Conservation (phyloP, 2,888 invertebrate genomes). For the Cistogaster globosa region DNA sequence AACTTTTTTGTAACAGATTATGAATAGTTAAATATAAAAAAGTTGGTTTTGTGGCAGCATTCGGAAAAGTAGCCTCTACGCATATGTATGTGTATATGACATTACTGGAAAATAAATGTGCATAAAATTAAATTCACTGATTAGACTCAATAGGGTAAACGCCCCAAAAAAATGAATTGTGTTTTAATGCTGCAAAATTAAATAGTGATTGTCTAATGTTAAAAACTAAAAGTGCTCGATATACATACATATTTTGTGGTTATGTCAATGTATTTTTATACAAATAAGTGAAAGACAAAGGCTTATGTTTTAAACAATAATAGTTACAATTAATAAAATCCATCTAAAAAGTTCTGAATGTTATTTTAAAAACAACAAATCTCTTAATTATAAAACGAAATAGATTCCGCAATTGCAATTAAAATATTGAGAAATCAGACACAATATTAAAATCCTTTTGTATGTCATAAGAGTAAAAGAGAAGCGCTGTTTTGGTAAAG, state of each 20-base stretch:
- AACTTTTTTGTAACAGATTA: neutral
- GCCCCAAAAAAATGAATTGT: conserved; percentile 61
- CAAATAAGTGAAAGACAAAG: conserved; percentile 30
- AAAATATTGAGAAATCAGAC: too few relatives aligned
- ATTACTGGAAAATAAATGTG: conserved; percentile 53
- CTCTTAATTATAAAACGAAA: too few relatives aligned
- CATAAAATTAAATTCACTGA: conserved; percentile 63
- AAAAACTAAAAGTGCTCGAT: conserved; percentile 14
- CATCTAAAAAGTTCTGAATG: too few relatives aligned
- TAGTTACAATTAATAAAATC: too few relatives aligned
- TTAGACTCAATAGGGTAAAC: conserved; percentile 60
- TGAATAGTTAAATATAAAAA: conserved; percentile 11
- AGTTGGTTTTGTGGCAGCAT: conserved; percentile 31
- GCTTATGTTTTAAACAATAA: too few relatives aligned
- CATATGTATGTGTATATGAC: neutral
- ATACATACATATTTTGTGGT: conserved; percentile 57
- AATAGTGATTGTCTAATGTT: conserved; percentile 2
- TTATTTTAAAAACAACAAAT: conserved; percentile 4
- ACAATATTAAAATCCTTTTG: too few relatives aligned
- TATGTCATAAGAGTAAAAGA: too few relatives aligned
- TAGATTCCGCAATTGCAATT: too few relatives aligned
- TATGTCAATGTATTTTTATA: conserved; percentile 56
- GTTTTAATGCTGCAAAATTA: conserved; percentile 36
- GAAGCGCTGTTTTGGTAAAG: too few relatives aligned
- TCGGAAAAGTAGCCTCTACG: conserved; percentile 26